Base-by-base conservation (phyloP, 2,797 vertebrate genomes). In the Pelobates cultripes region DNA sequence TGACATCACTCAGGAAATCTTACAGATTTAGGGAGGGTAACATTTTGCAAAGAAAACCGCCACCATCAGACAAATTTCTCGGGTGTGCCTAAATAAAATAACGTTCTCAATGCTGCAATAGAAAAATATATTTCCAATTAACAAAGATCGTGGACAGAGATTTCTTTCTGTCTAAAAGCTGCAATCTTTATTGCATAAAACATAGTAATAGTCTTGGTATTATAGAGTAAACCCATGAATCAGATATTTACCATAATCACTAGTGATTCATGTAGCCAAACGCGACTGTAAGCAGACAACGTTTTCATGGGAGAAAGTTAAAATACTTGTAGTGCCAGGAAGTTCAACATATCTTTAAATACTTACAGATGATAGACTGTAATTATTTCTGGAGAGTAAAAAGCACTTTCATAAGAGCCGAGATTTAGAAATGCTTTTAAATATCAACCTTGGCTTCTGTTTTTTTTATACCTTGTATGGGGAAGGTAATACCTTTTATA, bases 1-100 rank as follows among this genome's bases (percentile, higher is more conserved):
- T 78, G 81, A 83, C 81, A 78, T 83, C 81, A 83, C 55, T 43
- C 28, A 63, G 81, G 77, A 78, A 83, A 79, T 72, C 68, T 45
- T 78, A 28, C 60, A 53, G 44, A 75, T 74, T 75, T 63, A 63
- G 81, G 81, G 76, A 43, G 71, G 76, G 44, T 53, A 43, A 75
- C 8, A 51, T 73, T 43, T 28, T 7, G 28, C 41, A 61, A 47
- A 47, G 43, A 40, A 45, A 51, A 15, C 1, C 57, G 71, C 55
- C 57, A 73, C 7, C 51, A 28, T 77, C 70, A 74, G 75, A 78
- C 45, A 5, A 8, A 67, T 17, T 60, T 53, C 13, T 43, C 64
- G 68, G 73, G 73, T 40, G 80, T 63, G 70, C 44, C 64, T 53
- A 55, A 57, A 57, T 12, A 57, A 70, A 70, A 69, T 70, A 79